Conservation (phyloP, 2,797 vertebrate genomes). For the Syngnathus acus region DNA sequence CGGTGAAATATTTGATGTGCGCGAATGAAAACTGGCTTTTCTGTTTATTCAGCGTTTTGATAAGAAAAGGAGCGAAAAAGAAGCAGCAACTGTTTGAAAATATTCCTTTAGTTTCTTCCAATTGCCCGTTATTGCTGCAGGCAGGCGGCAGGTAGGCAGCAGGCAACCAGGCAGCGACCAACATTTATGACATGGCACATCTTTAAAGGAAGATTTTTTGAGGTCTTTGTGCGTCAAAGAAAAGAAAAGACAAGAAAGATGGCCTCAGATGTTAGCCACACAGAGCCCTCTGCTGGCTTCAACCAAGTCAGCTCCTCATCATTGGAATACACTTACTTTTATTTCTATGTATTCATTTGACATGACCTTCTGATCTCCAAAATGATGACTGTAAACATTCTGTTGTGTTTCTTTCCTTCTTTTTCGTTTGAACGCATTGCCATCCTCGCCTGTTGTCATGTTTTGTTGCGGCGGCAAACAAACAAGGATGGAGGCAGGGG, state of each 20-base stretch:
- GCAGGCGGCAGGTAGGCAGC: too few relatives aligned
- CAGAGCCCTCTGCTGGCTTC: slow-evolving; percentile 1
- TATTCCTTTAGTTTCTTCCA: neutral
- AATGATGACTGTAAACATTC: neutral
- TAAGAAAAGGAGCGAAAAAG: neutral
- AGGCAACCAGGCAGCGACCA: too few relatives aligned
- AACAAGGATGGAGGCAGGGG: slow-evolving; percentile 30
- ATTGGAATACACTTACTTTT: too few relatives aligned
- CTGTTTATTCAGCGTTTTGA: slow-evolving; percentile 1
- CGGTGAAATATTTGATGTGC: slow-evolving; percentile 2
- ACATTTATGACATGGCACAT: too few relatives aligned
- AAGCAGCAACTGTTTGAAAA: neutral
- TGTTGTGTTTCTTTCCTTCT: neutral
- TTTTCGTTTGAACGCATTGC: neutral
- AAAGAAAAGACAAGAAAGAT: neutral
- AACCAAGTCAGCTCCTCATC: neutral
- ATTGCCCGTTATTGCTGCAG: neutral
- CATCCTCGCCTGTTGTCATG: neutral
- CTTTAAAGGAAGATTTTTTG: neutral
- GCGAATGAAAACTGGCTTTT: neutral
- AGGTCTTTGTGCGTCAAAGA: neutral
- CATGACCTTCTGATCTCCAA: neutral
- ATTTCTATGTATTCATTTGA: too few relatives aligned
- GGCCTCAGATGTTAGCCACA: neutral
- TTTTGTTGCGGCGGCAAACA: slow-evolving; percentile 14